These are phyloP conservation scores for Xylota sylvarum DNA, from an alignment of 2,888 invertebrate species.

Conservation along the genomic window DNA sequence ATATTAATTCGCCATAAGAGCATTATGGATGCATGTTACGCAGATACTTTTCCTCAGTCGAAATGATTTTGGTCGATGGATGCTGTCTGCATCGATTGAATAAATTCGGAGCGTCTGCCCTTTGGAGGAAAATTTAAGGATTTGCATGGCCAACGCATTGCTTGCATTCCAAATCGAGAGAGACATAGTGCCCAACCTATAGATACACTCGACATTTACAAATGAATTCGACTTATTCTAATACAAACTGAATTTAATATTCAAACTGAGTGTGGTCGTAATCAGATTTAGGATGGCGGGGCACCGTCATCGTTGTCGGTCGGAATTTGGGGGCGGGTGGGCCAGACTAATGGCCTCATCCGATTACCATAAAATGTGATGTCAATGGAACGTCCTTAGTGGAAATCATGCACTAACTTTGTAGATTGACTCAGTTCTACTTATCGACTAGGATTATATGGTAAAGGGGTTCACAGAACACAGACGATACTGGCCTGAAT, in stretches of 20 bases:
- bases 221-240: constrained; percentile 49
- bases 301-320: constrained; percentile 17
- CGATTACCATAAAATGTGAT: constrained; percentile 47
- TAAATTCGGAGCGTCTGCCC: neutral
- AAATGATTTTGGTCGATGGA: neutral
- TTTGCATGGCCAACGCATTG: constrained; percentile 28
- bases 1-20: constrained; percentile 32
- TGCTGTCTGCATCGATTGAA: neutral
- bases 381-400: constrained; percentile 46
- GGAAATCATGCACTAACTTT: constrained; percentile 42
- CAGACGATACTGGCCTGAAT: neutral
- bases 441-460: constrained; percentile 47
- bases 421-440: constrained; percentile 60
- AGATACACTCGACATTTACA: constrained; percentile 22
- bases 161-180: constrained; percentile 24
- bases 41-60: constrained; percentile 17
- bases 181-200: neutral
- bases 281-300: constrained; percentile 56
- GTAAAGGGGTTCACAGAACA: constrained; percentile 6
- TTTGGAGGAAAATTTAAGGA: constrained; percentile 5
- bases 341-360: constrained; percentile 52
- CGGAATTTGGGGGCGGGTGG: neutral
- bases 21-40: constrained; percentile 30
- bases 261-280: constrained; percentile 61
- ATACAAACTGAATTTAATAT: constrained; percentile 57